Conservation (phyloP, 1,140 invertebrate genomes). For the Periplaneta americana region DNA sequence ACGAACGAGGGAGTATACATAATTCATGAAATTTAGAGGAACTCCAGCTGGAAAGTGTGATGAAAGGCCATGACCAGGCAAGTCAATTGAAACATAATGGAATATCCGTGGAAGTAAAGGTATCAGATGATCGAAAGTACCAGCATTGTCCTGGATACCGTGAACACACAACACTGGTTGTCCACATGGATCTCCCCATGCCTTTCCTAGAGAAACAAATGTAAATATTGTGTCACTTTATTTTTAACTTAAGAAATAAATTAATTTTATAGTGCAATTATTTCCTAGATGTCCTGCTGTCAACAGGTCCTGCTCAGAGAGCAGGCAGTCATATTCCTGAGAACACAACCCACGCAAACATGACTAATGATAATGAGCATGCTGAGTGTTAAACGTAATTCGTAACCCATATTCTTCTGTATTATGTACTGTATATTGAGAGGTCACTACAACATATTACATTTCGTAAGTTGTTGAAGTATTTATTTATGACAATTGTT, state of each 20-base stretch:
- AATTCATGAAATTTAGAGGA: constrained; percentile 40
- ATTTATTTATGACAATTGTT: no score
- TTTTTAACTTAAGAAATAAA: not conserved
- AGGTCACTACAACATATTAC: no score
- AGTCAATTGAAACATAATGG: constrained; percentile 58
- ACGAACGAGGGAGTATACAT: constrained; percentile 41
- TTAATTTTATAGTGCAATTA: not conserved
- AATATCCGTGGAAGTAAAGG: constrained; percentile 46
- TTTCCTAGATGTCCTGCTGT: not conserved
- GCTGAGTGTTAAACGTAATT: no score
- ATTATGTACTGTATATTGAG: no score
- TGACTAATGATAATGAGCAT: no score
- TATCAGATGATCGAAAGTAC: constrained; percentile 57
- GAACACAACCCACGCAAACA: not conserved
- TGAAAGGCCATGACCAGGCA: constrained; percentile 65
- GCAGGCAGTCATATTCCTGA: not conserved
- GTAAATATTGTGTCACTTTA: not conserved
- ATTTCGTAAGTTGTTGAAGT: no score
- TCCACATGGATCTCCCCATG: constrained; percentile 51
- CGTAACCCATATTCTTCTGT: no score
- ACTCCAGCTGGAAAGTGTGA: constrained; percentile 49
- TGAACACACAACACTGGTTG: constrained; percentile 53
- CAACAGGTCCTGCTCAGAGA: not conserved
- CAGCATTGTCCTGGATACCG: constrained; percentile 57
- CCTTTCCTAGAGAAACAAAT: constrained; percentile 44